Evolutionary conservation across 2,113 vertebrate genomes (phyloP).

Genomic region (Zosterops pallidus): DNA sequence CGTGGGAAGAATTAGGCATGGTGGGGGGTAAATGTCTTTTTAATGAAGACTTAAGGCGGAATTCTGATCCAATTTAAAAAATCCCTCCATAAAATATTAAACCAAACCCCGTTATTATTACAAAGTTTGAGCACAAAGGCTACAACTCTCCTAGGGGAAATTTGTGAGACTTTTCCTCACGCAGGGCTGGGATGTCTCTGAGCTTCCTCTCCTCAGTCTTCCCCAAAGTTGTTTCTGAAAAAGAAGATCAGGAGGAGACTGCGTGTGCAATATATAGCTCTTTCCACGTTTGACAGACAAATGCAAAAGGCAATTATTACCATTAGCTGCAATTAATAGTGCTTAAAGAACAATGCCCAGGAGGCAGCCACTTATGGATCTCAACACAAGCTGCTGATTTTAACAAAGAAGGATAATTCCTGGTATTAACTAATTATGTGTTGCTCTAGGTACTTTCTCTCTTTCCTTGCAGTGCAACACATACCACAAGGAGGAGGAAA

Average conservation of each 20-base stretch:
- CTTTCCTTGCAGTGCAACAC: not conserved
- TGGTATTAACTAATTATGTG: not conserved
- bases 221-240: not conserved
- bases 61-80: not conserved
- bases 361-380: not conserved
- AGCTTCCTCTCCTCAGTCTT: not conserved
- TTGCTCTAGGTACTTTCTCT: not conserved
- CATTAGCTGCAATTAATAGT: conserved; percentile 2
- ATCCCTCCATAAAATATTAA: not conserved
- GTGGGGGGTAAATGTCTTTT: not conserved
- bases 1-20: not conserved
- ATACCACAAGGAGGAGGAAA: not conserved
- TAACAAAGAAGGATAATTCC: not conserved
- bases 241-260: not conserved
- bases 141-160: not conserved
- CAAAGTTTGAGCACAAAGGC: not conserved
- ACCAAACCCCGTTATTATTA: not conserved
- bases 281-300: not conserved
- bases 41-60: conserved; percentile 13
- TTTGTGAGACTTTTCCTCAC: not conserved
- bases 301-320: conserved; percentile 8
- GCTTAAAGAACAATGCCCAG: not conserved
- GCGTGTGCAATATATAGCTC: not conserved
- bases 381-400: not conserved
- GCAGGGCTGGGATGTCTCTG: not conserved